These are phyloP conservation scores for Spodoptera picta DNA, from an alignment of 2,888 invertebrate species.

Conservation along the genomic window DNA sequence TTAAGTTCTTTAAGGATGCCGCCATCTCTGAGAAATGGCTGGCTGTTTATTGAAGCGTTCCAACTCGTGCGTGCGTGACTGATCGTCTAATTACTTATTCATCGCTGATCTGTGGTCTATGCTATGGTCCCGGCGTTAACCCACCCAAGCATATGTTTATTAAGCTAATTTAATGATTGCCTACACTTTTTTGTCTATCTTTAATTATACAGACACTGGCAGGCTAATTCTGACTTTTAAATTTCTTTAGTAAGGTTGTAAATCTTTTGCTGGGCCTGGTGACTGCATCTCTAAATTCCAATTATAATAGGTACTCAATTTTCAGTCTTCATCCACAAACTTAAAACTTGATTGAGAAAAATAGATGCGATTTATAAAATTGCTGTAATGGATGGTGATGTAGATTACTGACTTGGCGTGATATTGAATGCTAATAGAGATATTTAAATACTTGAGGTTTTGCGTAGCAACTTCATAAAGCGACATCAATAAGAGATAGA, in stretches of 20 bases:
- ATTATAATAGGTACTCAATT: neutral
- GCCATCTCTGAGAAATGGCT: slow-evolving; percentile 9
- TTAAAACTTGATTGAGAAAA: neutral
- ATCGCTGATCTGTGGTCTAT: slow-evolving; percentile 40
- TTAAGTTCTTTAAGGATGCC: slow-evolving; percentile 10
- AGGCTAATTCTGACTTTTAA: slow-evolving; percentile 22
- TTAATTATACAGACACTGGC: neutral
- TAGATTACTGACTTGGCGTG: slow-evolving; percentile 64
- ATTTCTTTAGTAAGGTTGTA: slow-evolving; percentile 4
- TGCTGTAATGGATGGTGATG: slow-evolving; percentile 46
- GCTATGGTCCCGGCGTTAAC: slow-evolving; percentile 57
- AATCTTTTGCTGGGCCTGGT: neutral
- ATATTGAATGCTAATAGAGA: slow-evolving; percentile 58
- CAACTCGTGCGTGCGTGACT: slow-evolving; percentile 27
- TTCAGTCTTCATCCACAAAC: neutral
- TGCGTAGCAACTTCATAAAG: slow-evolving; percentile 1
- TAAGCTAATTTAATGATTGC: slow-evolving; percentile 48
- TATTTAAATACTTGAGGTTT: slow-evolving; percentile 16
- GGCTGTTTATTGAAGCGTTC: slow-evolving; percentile 36
- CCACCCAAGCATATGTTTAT: slow-evolving; percentile 46
- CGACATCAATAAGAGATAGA: neutral
- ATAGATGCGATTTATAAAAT: slow-evolving; percentile 3
- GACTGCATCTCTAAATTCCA: too few species aligned
- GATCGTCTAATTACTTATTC: slow-evolving; percentile 29
- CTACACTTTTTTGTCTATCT: slow-evolving; percentile 34